These are phyloP conservation scores for Vesta saturnalis DNA, from an alignment of 2,888 invertebrate species.

Conservation along the genomic window DNA sequence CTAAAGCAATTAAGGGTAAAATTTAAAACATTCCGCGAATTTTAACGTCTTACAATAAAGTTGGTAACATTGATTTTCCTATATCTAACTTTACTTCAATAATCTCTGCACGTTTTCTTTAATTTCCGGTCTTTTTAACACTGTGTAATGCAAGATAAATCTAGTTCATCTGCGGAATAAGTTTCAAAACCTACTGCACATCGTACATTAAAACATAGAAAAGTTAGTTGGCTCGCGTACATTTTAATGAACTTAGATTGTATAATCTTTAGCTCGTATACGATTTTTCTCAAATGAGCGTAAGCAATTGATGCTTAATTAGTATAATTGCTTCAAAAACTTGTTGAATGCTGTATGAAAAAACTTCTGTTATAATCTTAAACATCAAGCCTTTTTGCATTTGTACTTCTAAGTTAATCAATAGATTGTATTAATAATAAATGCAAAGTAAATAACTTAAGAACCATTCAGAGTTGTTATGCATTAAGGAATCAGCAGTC, in stretches of 20 bases:
- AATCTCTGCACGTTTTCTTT: not conserved
- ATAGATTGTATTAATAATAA: too few species aligned
- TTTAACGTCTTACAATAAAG: not conserved
- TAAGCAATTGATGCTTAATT: not conserved
- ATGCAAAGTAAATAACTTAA: too few species aligned
- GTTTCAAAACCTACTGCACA: not conserved
- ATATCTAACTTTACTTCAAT: not conserved
- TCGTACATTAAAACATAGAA: not conserved
- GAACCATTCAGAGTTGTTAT: too few species aligned
- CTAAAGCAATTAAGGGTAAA: not conserved
- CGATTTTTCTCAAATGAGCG: not conserved
- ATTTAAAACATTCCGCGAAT: not conserved
- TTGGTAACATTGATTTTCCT: not conserved
- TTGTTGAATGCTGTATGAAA: not conserved
- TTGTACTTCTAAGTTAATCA: too few species aligned
- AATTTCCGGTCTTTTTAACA: slow-evolving; percentile 1
- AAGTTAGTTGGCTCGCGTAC: not conserved
- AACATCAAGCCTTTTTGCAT: too few species aligned
- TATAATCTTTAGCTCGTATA: not conserved
- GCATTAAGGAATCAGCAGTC: too few species aligned
- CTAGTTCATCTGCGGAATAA: slow-evolving; percentile 1
- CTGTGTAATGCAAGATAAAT: slow-evolving; percentile 1
- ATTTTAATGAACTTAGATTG: not conserved
- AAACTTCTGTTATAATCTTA: too few species aligned
- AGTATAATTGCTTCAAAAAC: not conserved